Evolutionary conservation across 2,797 vertebrate genomes (phyloP), one percentile per base, ranked within the genome.

Genomic region (Diglossa cyanea): DNA sequence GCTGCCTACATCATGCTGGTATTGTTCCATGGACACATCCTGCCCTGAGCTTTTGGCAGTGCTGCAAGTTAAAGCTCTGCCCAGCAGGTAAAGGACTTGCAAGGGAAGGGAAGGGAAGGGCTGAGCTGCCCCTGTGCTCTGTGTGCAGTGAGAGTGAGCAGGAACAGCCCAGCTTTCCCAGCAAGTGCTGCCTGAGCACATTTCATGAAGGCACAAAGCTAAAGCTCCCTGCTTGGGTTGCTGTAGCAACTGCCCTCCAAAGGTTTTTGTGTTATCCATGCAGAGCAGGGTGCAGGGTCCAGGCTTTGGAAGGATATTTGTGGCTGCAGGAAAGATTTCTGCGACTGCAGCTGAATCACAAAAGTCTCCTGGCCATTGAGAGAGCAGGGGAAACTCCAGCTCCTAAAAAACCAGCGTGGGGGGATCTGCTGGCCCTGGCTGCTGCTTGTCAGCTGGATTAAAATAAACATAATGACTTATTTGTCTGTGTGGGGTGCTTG

Each of bases 181-280:
- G 60, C 42, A 66, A 54, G 60, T 14, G 10, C 51, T 39, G 88
- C 63, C 35, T 39, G 54, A 50, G 25, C 73, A 47, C 31, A 51
- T 62, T 62, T 19, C 65, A 42, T 25, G 45, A 68, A 94, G 85
- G 88, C 50, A 86, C 51, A 71, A 94, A 83, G 68, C 65, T 71
- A 10, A 53, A 71, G 62, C 66, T 65, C 73, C 50, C 61, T 63
- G 63, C 55, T 13, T 60, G 60, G 31, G 92, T 88, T 86, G 91
- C 95, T 90, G 30, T 61, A 60, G 75, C 92, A 93, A 60, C 88
- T n/a, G 75, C 82, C 75, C 65, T 77, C 40, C 79, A 67, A 48
- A 86, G 85, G 48, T 24, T 26, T 53, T 40, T 77, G 66, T 60
- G 66, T 10, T 51, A 3, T 9, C 76, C 28, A 0, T 5, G 51